Base-by-base conservation (phyloP, 2,888 invertebrate genomes). In the Caenorhabditis wallacei region DNA sequence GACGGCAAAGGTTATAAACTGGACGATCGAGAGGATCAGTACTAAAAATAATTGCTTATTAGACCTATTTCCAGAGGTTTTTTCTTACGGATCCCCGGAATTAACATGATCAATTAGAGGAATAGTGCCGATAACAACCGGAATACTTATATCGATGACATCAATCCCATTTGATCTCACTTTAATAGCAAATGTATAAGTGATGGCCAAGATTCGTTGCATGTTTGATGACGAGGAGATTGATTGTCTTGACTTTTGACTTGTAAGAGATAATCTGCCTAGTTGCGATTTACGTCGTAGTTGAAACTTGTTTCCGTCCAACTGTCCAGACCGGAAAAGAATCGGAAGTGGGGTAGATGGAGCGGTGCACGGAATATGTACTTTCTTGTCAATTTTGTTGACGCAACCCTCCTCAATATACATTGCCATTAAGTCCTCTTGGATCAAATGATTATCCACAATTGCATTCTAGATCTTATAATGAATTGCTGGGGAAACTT, bases 381-480 rank as follows among this genome's bases (percentile, higher is more conserved):
- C 84, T 74, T 88, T 88, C 51, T 88, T 86, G 66, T 89, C 90
- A 24, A 90, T 89, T 59, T 85, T 87, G 40, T 88, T 87, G 30
- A 76, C 64, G 22, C 88, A 82, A 3, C 87, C 88, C 54, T 87
- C 88, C 69, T 89, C 88, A 24, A 90, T 88, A 69, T 89, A 90
- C 75, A 90, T 87, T 2, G 90, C 90, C 43, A 90, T 82, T 13
- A 85, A 71, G 51, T 90, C 89, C 40, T 90, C 90, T 75, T 89
- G 85, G 26, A 90, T 86, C 18, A 88, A 84, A 37, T 82, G 80
- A 63, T 87, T 82, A 22, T 86, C 86, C 8, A 64, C 61, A 22
- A 68, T 70, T 1, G 72, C 63, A 43, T 85, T 85, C 75, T 87
- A 69, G 59, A 87, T 48, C 3, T 4, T 4, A 18, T 48, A 3